A percentile compares a stretch with the other conserved stretches of the same genome.
Conservation (phyloP, 2,797 vertebrate genomes). For the Rhadinocentrus ornatus region DNA sequence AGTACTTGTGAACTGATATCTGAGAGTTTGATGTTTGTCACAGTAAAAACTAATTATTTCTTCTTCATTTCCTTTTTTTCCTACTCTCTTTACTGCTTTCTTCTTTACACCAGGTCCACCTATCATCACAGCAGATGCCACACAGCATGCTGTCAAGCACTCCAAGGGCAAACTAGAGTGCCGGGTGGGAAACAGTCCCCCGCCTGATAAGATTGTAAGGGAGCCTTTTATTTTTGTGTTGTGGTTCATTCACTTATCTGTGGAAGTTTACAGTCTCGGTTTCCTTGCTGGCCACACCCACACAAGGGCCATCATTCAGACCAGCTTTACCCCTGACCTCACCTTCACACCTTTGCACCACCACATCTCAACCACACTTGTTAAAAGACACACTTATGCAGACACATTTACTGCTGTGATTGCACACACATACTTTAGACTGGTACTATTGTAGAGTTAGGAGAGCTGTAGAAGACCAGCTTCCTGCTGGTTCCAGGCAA, state of each 20-base stretch:
- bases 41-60: not conserved
- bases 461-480: conserved; percentile 55
- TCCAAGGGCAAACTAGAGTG: conserved; percentile 91
- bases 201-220: conserved; percentile 91
- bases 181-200: conserved; percentile 87
- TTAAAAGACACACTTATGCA: conserved; percentile 42
- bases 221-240: conserved; percentile 43
- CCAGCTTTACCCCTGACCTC: conserved; percentile 59
- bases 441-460: conserved; percentile 44
- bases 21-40: not conserved
- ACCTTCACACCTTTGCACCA: conserved; percentile 58
- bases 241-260: conserved; percentile 32
- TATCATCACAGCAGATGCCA: conserved; percentile 86
- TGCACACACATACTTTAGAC: conserved; percentile 33
- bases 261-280: conserved; percentile 8
- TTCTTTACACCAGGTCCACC: conserved; percentile 84
- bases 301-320: conserved; percentile 22
- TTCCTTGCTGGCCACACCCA: conserved; percentile 23
- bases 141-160: conserved; percentile 86
- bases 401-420: conserved; percentile 54
- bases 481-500: conserved; percentile 69
- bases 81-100: conserved; percentile 14
- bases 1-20: not conserved
- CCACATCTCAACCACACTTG: conserved; percentile 32
- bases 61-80: not conserved